Evolutionary conservation across 1,140 invertebrate genomes (phyloP).

Genomic region (Bombus polaris): DNA sequence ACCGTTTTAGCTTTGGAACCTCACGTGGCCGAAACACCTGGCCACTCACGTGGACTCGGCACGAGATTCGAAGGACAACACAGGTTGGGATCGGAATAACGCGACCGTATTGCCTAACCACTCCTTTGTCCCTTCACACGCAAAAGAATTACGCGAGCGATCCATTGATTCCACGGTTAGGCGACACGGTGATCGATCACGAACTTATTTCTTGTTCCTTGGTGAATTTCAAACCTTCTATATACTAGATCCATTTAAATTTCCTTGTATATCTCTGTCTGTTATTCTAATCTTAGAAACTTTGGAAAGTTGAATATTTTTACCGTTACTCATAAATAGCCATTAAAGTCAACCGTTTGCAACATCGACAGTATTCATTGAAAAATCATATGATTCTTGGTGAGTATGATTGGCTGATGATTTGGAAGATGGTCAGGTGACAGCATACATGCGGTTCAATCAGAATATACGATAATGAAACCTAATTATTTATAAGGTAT

Average conservation of each 20-base stretch:
- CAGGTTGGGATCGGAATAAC: background rate
- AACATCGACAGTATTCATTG: too few relatives aligned
- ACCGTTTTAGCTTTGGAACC: constrained; percentile 41
- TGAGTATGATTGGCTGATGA: too few relatives aligned
- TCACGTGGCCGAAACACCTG: constrained; percentile 65
- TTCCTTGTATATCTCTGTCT: too few relatives aligned
- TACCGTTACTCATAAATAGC: too few relatives aligned
- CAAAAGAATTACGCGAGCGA: background rate
- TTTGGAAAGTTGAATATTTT: background rate
- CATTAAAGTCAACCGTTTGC: too few relatives aligned
- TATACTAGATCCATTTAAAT: background rate
- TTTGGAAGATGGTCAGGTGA: too few relatives aligned
- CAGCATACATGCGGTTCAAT: too few relatives aligned
- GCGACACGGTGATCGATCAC: constrained; percentile 4
- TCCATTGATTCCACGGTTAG: background rate
- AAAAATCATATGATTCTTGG: too few relatives aligned
- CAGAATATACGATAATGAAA: too few relatives aligned
- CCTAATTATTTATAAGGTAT: too few relatives aligned
- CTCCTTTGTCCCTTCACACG: background rate
- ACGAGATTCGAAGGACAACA: constrained; percentile 55
- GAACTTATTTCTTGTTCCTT: too few relatives aligned
- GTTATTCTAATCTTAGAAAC: background rate
- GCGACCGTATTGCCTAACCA: background rate
- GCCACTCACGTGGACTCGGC: constrained; percentile 69
- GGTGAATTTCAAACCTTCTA: background rate